phyloP scores from a whole-genome alignment of 2,113 vertebrate genomes.

The Callionymus lyra region DNA sequence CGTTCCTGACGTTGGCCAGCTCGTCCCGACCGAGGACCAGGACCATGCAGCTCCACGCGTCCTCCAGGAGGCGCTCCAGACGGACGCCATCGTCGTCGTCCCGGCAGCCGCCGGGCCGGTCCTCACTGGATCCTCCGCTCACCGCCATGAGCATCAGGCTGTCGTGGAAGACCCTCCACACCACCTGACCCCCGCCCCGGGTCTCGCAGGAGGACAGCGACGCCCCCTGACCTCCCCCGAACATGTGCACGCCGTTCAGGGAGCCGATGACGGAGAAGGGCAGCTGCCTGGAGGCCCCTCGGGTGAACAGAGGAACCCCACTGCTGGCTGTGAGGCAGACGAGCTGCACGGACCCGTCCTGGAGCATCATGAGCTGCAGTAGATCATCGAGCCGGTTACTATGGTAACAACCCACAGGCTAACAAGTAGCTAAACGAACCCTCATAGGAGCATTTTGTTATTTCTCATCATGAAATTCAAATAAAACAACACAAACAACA shows the following conservation, averaged over 20 bases:
- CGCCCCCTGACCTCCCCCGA: conserved; percentile 75
- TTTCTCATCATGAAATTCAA: too few relatives aligned
- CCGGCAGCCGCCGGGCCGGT: conserved; percentile 31
- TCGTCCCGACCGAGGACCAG: conserved; percentile 82
- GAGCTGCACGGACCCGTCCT: conserved; percentile 66
- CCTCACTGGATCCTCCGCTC: conserved; percentile 45
- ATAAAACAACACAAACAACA: too few relatives aligned
- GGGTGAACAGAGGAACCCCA: conserved; percentile 80
- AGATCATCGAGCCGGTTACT: not conserved
- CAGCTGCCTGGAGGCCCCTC: conserved; percentile 71
- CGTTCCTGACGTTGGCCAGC: conserved; percentile 70
- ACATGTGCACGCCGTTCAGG: conserved; percentile 89
- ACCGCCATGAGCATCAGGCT: conserved; percentile 83
- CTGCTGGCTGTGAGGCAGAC: conserved; percentile 80
- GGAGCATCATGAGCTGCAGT: conserved; percentile 44
- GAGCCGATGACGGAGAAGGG: conserved; percentile 86
- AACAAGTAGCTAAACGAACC: not conserved
- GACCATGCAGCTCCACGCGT: conserved; percentile 84
- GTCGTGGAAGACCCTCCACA: conserved; percentile 81
- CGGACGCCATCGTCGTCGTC: conserved; percentile 46
- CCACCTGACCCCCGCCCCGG: conserved; percentile 67
- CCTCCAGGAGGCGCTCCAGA: conserved; percentile 75
- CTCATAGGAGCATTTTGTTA: too few relatives aligned
- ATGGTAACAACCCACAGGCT: too few relatives aligned
- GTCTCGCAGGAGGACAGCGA: conserved; percentile 69